Conservation (phyloP, 2,113 vertebrate species). For the Rhynchomys soricoides region DNA sequence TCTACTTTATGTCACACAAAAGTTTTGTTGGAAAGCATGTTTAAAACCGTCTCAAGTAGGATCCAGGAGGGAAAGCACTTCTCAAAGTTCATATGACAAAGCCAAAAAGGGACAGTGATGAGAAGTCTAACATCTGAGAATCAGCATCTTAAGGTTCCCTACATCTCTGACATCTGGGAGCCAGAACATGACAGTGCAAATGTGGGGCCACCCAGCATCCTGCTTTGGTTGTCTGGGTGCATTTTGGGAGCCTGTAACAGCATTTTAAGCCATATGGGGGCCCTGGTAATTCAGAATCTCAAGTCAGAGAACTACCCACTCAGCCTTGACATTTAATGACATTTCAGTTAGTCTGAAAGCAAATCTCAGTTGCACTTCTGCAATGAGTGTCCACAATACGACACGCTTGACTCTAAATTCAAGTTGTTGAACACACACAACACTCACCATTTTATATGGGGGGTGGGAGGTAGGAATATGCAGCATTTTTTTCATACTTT, state of each 20-base stretch:
- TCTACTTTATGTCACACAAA: slow-evolving; percentile 8
- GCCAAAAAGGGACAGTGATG: not conserved
- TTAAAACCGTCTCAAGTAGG: slow-evolving; percentile 11
- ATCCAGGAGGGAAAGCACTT: not conserved
- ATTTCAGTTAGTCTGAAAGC: not conserved
- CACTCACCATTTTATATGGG: not conserved
- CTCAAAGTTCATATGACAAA: not conserved
- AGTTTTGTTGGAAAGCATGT: slow-evolving; percentile 45
- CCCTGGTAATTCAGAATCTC: slow-evolving; percentile 16
- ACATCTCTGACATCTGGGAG: not conserved
- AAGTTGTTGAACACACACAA: not conserved
- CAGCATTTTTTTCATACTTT: not conserved
- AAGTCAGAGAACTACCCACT: not conserved
- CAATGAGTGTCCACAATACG: not conserved
- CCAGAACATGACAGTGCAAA: not conserved
- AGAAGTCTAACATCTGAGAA: not conserved
- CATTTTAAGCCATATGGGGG: not conserved
- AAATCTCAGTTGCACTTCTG: not conserved
- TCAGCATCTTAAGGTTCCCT: not conserved
- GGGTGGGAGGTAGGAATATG: not conserved
- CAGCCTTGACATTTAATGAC: not conserved
- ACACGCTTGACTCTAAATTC: not conserved
- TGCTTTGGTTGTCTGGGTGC: not conserved
- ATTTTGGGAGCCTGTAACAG: not conserved
- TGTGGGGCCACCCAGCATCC: not conserved